phyloP scores from a whole-genome alignment of 2,888 invertebrate species.

The Troglohyphantes excavatus region DNA sequence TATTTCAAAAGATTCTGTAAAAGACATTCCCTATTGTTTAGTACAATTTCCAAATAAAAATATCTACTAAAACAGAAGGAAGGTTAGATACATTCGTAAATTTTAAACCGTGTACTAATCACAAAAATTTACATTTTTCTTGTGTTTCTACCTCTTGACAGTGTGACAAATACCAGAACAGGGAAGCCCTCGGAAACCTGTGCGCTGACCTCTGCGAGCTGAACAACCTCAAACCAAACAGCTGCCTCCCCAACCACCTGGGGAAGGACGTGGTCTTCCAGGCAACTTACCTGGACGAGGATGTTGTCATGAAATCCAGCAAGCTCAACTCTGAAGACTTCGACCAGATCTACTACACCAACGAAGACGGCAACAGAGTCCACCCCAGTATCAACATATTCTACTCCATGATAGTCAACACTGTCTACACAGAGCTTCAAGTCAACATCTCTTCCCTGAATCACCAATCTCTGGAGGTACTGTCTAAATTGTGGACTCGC shows the following conservation, averaged over 20 bases:
- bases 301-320: slow-evolving; percentile 85
- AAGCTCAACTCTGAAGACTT: slow-evolving; percentile 74
- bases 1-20: no score
- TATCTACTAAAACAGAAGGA: no score
- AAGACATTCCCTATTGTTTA: no score
- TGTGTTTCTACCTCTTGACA: no score
- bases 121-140: no score
- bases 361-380: slow-evolving; percentile 59
- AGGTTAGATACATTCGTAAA: no score
- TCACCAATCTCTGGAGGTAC: slow-evolving; percentile 32
- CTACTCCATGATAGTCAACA: slow-evolving; percentile 76
- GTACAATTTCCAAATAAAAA: no score
- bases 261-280: slow-evolving; percentile 87
- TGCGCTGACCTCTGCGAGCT: slow-evolving; percentile 86
- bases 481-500: slow-evolving; percentile 73
- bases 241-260: slow-evolving; percentile 86
- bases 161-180: slow-evolving; percentile 85
- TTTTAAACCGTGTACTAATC: no score
- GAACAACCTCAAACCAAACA: slow-evolving; percentile 85
- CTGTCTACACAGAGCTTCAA: slow-evolving; percentile 64
- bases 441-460: slow-evolving; percentile 38
- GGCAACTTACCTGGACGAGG: slow-evolving; percentile 85
- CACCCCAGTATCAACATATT: slow-evolving; percentile 73
- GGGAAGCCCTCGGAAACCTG: slow-evolving; percentile 86
- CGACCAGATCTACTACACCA: slow-evolving; percentile 73